Evolutionary conservation across 1,140 invertebrate species (phyloP).

Genomic region (Zelostemma sp.): DNA sequence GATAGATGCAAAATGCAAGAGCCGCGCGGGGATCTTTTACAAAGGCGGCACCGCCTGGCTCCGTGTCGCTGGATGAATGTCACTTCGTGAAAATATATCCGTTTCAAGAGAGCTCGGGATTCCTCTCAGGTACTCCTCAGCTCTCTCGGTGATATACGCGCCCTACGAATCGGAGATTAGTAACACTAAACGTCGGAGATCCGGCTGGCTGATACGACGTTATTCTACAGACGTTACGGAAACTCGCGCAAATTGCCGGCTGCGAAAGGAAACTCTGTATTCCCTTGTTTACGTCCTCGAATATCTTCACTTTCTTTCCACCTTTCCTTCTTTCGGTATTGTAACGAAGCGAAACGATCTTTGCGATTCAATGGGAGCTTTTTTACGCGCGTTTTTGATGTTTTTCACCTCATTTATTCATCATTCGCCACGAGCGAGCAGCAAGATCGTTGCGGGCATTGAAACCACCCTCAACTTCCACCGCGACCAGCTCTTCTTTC

Average conservation of each 20-base stretch:
- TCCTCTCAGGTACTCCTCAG: slow-evolving; percentile 37
- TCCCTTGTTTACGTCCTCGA: too few relatives aligned
- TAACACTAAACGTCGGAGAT: slow-evolving; percentile 39
- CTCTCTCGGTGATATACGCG: neutral
- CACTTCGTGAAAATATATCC: slow-evolving; percentile 70
- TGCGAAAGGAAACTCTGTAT: too few relatives aligned
- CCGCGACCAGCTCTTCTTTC: slow-evolving; percentile 18
- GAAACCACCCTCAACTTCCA: slow-evolving; percentile 12
- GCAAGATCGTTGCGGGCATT: slow-evolving; percentile 7
- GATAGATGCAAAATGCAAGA: slow-evolving; percentile 64
- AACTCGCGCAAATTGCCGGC: slow-evolving; percentile 15
- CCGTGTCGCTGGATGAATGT: slow-evolving; percentile 61
- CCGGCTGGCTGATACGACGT: slow-evolving; percentile 7
- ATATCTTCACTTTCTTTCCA: too few relatives aligned
- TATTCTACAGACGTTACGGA: neutral
- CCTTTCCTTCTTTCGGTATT: too few relatives aligned
- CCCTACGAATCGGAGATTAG: slow-evolving; percentile 28
- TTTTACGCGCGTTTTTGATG: too few relatives aligned
- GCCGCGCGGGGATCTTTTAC: slow-evolving; percentile 63
- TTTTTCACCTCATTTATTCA: neutral
- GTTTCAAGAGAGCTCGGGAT: slow-evolving; percentile 62
- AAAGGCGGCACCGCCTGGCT: slow-evolving; percentile 58
- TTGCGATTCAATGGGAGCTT: too few relatives aligned
- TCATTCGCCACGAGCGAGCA: neutral
- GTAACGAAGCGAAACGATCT: too few relatives aligned